Percentiles rank a stretch among this genome's conserved stretches.
These are phyloP conservation scores for Atherix ibis DNA, from an alignment of 2,888 invertebrate species.

Conservation along the genomic window DNA sequence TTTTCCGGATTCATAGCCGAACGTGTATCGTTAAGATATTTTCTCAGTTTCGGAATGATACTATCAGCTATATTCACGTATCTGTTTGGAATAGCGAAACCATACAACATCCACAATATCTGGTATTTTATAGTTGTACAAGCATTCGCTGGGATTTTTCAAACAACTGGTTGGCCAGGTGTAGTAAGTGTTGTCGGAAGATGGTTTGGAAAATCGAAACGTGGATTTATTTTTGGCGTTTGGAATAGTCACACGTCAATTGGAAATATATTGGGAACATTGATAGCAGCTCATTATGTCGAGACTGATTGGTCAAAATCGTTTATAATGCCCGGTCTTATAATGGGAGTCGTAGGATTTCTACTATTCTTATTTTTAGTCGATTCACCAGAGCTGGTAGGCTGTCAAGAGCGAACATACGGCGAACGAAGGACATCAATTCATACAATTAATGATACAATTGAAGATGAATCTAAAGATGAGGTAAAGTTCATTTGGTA, in stretches of 20 bases:
- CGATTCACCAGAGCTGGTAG: slow-evolving; percentile 66
- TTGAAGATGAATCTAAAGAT: slow-evolving; percentile 37
- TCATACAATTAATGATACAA: slow-evolving; percentile 32
- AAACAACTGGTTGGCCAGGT: slow-evolving; percentile 94
- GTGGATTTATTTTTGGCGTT: slow-evolving; percentile 83
- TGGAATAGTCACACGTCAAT: slow-evolving; percentile 97
- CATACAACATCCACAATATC: slow-evolving; percentile 63
- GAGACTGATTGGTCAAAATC: slow-evolving; percentile 80
- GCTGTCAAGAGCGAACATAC: slow-evolving; percentile 21
- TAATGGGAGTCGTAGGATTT: slow-evolving; percentile 56
- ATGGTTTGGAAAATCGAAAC: slow-evolving; percentile 88
- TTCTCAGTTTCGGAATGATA: slow-evolving; percentile 82
- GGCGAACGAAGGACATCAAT: slow-evolving; percentile 15
- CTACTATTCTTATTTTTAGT: slow-evolving; percentile 70
- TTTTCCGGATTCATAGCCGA: slow-evolving; percentile 80
- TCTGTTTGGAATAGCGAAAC: slow-evolving; percentile 73
- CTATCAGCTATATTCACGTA: slow-evolving; percentile 73
- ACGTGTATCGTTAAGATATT: slow-evolving; percentile 77
- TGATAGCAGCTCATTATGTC: slow-evolving; percentile 79
- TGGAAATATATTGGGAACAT: slow-evolving; percentile 79
- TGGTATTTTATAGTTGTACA: slow-evolving; percentile 73
- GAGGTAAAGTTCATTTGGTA: not conserved
- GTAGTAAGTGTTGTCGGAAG: slow-evolving; percentile 87
- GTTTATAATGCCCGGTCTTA: slow-evolving; percentile 78
- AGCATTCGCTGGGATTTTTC: slow-evolving; percentile 71